Evolutionary conservation across 2,888 invertebrate species (phyloP).

Genomic region (Caenorhabditis panamensis): DNA sequence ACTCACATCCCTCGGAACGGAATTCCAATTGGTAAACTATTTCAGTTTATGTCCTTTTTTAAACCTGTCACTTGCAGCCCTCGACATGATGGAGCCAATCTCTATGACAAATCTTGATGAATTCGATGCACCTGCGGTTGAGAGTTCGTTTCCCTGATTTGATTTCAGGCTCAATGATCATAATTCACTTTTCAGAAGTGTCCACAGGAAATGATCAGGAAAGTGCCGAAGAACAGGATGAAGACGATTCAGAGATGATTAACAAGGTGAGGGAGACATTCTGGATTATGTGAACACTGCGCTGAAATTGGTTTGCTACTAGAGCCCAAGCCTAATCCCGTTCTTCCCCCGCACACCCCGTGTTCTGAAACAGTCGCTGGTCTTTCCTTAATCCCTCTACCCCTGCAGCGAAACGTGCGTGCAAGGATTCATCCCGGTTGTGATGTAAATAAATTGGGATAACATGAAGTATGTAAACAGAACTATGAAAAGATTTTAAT

Average conservation of each 20-base stretch:
- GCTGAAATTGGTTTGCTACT: background rate
- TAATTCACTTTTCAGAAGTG: constrained; percentile 10
- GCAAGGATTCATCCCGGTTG: constrained; percentile 40
- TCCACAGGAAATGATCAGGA: constrained; percentile 13
- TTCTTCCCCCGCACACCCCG: constrained; percentile 34
- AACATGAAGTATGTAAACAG: constrained; percentile 29
- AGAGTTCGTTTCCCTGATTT: constrained; percentile 36
- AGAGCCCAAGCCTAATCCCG: constrained; percentile 15
- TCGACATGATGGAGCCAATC: constrained; percentile 53
- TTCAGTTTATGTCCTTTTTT: constrained; percentile 9
- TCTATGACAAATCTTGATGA: constrained; percentile 53
- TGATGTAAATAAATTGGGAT: constrained; percentile 29
- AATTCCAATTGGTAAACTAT: constrained; percentile 57
- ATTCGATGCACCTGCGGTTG: constrained; percentile 40
- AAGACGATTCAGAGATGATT: constrained; percentile 18
- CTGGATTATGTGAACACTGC: constrained; percentile 12
- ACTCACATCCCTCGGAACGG: constrained; percentile 57
- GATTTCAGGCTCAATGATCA: constrained; percentile 28
- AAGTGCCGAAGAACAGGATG: constrained; percentile 17
- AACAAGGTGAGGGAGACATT: constrained; percentile 41
- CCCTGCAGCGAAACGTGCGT: constrained; percentile 25
- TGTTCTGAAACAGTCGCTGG: constrained; percentile 33
- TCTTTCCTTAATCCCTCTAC: constrained; percentile 34
- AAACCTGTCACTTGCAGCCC: constrained; percentile 44
- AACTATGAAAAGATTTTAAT: constrained; percentile 36